Evolutionary conservation across 1,140 invertebrate genomes (phyloP).

Genomic region (Zophobas atratus): DNA sequence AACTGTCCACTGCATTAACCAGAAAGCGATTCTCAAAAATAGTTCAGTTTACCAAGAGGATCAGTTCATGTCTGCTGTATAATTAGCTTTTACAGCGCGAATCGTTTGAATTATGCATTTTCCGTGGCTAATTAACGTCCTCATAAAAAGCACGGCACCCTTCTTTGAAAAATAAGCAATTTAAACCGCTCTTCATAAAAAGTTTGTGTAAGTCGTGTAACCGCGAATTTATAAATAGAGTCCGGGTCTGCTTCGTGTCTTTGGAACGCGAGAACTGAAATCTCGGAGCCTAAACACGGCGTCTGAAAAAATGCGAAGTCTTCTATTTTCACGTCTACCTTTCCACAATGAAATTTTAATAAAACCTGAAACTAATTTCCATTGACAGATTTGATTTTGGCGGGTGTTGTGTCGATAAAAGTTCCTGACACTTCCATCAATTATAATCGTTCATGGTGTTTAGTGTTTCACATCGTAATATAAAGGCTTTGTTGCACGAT

Average conservation of each 20-base stretch:
- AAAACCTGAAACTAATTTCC: neutral
- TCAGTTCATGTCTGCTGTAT: too few relatives aligned
- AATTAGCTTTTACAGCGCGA: too few relatives aligned
- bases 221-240: neutral
- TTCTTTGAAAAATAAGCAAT: too few relatives aligned
- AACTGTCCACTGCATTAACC: too few relatives aligned
- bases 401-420: neutral
- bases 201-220: neutral
- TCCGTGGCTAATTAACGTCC: too few relatives aligned
- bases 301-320: neutral
- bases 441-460: constrained; percentile 18
- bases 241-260: neutral
- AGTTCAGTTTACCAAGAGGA: too few relatives aligned
- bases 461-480: constrained; percentile 22
- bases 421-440: constrained; percentile 10
- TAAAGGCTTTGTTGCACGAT: constrained; percentile 42
- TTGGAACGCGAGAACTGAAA: neutral
- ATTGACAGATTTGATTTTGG: constrained; percentile 8
- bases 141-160: too few relatives aligned
- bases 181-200: too few relatives aligned
- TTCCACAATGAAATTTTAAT: neutral
- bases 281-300: neutral
- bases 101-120: too few relatives aligned
- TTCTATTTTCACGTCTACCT: neutral
- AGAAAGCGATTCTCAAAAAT: too few relatives aligned